Conservation (phyloP, 1,140 invertebrate genomes). For the Papilio dardanus region DNA sequence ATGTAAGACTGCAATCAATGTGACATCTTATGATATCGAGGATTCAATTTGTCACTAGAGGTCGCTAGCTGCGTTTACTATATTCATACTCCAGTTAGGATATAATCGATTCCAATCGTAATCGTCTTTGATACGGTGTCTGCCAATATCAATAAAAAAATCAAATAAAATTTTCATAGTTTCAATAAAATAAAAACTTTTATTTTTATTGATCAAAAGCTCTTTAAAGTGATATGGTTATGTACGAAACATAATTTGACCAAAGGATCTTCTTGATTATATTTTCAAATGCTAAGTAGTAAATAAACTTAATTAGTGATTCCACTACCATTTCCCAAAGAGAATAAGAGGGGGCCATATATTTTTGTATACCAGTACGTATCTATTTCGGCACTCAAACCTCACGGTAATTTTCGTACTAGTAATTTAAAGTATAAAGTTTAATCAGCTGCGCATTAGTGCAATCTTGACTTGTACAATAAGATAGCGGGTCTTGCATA, state of each 20-base stretch:
- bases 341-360: too few species aligned
- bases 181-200: not conserved
- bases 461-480: not conserved
- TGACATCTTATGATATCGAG: not conserved
- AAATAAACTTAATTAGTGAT: too few species aligned
- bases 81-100: not conserved
- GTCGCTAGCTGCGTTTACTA: not conserved
- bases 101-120: not conserved
- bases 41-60: not conserved
- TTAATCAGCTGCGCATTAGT: not conserved
- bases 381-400: too few species aligned
- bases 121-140: not conserved
- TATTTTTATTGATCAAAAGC: not conserved
- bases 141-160: constrained; percentile 2
- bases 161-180: not conserved
- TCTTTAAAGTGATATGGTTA: not conserved
- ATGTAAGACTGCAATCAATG: not conserved
- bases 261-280: too few species aligned
- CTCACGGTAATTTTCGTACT: not conserved
- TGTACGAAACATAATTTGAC: too few species aligned
- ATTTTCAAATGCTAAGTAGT: too few species aligned
- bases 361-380: too few species aligned
- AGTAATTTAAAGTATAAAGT: too few species aligned
- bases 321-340: too few species aligned
- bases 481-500: constrained; percentile 35